Conservation (phyloP, 2,797 vertebrate genomes). For the Prionace glauca region DNA sequence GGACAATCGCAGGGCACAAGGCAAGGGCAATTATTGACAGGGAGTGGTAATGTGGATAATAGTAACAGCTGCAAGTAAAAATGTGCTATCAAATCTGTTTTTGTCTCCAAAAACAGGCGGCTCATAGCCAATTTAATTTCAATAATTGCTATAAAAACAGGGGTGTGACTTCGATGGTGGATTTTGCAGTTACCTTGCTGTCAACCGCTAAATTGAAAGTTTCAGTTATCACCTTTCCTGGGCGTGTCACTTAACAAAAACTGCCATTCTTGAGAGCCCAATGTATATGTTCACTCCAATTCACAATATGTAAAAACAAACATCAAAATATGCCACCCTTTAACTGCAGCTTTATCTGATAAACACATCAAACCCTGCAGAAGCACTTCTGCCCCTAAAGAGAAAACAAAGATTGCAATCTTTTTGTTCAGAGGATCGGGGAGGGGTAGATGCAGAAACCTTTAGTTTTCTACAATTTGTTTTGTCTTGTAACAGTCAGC, state of each 20-base stretch:
- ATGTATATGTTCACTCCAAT: neutral
- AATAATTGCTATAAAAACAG: slow-evolving; percentile 34
- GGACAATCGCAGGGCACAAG: neutral
- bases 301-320: slow-evolving; percentile 21
- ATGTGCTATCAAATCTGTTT: neutral
- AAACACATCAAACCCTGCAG: neutral
- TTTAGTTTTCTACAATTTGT: neutral
- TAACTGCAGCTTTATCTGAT: slow-evolving; percentile 16
- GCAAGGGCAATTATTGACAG: neutral
- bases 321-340: neutral
- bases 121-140: neutral
- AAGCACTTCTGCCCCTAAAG: neutral
- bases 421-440: neutral
- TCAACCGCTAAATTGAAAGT: slow-evolving; percentile 32
- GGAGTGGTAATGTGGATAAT: neutral
- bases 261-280: slow-evolving; percentile 21
- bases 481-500: neutral
- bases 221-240: slow-evolving; percentile 33
- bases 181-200: neutral
- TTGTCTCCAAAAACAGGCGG: neutral
- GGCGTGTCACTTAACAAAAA: neutral
- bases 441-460: neutral
- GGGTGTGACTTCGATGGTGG: slow-evolving; percentile 12
- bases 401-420: slow-evolving; percentile 10
- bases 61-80: neutral